Conservation (phyloP, 37 sponge, comb jelly and placozoan genomes). For the Halichondria panicea region DNA sequence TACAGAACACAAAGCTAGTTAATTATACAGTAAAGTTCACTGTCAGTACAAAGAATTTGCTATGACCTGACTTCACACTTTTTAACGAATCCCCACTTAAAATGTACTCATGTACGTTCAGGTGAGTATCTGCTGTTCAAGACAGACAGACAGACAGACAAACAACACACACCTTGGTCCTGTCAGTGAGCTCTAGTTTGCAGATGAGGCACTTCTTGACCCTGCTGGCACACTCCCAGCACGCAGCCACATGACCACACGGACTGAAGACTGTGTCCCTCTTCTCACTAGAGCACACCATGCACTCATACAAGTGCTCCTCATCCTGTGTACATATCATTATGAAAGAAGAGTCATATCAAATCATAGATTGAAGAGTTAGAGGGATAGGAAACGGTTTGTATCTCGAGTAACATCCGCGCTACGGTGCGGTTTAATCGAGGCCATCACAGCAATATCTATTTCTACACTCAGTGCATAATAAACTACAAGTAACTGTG, state of each 20-base stretch:
- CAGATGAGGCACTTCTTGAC: slow-evolving; percentile 85
- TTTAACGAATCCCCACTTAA: too few relatives aligned
- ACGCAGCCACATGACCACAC: slow-evolving; percentile 89
- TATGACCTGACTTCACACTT: not conserved
- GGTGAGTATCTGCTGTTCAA: too few relatives aligned
- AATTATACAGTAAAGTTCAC: not conserved
- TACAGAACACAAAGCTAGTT: not conserved
- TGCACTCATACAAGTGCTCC: slow-evolving; percentile 38
- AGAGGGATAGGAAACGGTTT: too few relatives aligned
- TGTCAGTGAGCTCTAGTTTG: slow-evolving; percentile 38
- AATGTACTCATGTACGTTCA: too few relatives aligned
- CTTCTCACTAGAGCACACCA: slow-evolving; percentile 61
- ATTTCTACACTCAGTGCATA: too few relatives aligned
- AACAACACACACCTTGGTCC: slow-evolving; percentile 11
- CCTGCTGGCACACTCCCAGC: slow-evolving; percentile 68
- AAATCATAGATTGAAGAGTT: too few relatives aligned
- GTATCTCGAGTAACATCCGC: too few relatives aligned
- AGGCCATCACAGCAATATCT: too few relatives aligned
- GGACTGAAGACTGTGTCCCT: slow-evolving; percentile 80
- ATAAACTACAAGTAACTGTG: too few relatives aligned
- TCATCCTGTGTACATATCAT: too few relatives aligned
- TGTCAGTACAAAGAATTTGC: not conserved
- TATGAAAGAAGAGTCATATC: too few relatives aligned
- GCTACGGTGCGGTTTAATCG: too few relatives aligned
- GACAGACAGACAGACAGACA: not conserved